phyloP scores from a whole-genome alignment of 1,140 invertebrate species.

The Gryllus bimaculatus region DNA sequence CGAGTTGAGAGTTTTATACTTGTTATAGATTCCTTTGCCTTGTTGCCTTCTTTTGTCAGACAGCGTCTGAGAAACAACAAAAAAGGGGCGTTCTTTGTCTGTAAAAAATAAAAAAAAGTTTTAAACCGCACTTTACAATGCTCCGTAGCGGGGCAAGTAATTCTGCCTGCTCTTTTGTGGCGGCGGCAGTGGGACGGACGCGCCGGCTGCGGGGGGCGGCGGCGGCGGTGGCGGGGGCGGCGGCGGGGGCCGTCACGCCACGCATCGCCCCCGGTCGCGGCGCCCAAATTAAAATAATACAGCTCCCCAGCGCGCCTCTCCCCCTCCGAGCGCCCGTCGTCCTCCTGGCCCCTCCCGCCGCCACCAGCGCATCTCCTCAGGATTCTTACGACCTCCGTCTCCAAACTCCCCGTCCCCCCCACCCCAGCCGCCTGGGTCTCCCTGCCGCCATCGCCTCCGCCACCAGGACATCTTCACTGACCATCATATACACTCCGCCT shows the following conservation, averaged over 20 bases:
- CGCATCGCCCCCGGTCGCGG: background rate
- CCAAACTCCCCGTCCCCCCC: no score
- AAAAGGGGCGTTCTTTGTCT: background rate
- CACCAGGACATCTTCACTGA: no score
- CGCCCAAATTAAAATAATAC: slow-evolving; percentile 5
- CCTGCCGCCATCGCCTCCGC: no score
- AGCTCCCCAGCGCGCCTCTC: background rate
- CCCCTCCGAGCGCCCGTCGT: no score
- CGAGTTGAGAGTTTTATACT: background rate
- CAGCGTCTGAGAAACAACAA: background rate
- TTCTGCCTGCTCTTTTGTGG: background rate
- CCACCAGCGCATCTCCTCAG: no score
- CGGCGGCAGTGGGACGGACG: no score
- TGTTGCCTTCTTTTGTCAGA: background rate
- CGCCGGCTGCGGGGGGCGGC: no score
- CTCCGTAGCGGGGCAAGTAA: background rate
- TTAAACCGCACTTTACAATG: background rate
- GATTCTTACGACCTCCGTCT: no score
- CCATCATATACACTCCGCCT: no score
- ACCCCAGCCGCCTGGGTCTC: no score
- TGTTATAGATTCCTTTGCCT: background rate
- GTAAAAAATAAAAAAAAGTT: background rate
- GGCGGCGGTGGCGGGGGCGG: no score
- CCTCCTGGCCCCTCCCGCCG: no score
- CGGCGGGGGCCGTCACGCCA: background rate